Evolutionary conservation across 2,888 invertebrate genomes (phyloP).

Genomic region (Apodemia hepburni): DNA sequence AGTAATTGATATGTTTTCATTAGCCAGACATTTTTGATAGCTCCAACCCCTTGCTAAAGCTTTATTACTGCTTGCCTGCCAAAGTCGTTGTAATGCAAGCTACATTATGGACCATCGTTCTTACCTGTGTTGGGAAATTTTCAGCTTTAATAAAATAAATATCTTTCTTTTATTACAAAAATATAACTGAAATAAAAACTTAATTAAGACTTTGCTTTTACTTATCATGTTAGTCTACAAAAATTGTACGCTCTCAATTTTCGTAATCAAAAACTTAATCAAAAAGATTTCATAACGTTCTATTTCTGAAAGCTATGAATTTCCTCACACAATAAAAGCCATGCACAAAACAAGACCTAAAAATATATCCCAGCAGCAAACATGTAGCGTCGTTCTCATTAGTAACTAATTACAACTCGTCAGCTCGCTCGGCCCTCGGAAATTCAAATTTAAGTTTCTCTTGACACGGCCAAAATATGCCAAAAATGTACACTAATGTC

Average conservation of each 20-base stretch:
- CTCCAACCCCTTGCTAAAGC: too few species aligned
- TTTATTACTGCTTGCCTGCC: too few species aligned
- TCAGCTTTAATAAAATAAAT: too few species aligned
- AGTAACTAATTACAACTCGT: constrained; percentile 66
- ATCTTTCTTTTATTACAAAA: too few species aligned
- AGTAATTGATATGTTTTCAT: too few species aligned
- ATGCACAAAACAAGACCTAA: constrained; percentile 47
- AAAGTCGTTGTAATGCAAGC: too few species aligned
- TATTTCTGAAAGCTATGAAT: constrained; percentile 26
- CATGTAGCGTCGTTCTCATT: constrained; percentile 65
- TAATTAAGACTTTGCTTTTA: too few species aligned
- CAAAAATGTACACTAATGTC: constrained; percentile 34
- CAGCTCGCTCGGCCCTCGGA: constrained; percentile 52
- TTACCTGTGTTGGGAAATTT: too few species aligned
- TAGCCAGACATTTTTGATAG: too few species aligned
- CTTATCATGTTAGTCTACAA: background rate
- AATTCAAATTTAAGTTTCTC: constrained; percentile 70
- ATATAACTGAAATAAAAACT: too few species aligned
- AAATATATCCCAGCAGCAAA: constrained; percentile 47
- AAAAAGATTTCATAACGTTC: constrained; percentile 27
- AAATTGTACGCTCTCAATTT: constrained; percentile 13
- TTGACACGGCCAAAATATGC: constrained; percentile 29
- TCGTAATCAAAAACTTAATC: constrained; percentile 30
- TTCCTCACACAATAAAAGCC: constrained; percentile 53
- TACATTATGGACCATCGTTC: too few species aligned